phyloP scores from a whole-genome alignment of 2,797 vertebrate genomes.

The Acipenser ruthenus region DNA sequence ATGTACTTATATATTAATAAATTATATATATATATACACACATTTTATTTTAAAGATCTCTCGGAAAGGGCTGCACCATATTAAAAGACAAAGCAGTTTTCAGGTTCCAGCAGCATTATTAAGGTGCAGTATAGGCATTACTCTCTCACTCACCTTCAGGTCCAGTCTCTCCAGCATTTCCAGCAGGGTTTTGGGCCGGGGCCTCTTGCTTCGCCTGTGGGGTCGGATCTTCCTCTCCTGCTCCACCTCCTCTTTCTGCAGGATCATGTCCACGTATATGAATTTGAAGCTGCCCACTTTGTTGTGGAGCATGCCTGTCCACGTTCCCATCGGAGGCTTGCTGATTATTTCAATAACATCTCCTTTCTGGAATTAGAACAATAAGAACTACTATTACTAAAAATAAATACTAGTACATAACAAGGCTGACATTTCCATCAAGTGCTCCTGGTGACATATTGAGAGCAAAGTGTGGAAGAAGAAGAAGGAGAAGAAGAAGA shows the following conservation, averaged over 20 bases:
- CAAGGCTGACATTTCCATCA: too few relatives aligned
- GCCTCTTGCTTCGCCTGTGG: slow-evolving; percentile 47
- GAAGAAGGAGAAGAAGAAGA: too few relatives aligned
- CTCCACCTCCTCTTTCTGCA: slow-evolving; percentile 58
- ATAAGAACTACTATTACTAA: neutral
- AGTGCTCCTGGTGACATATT: too few relatives aligned
- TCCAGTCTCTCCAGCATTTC: slow-evolving; percentile 69
- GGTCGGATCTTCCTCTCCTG: slow-evolving; percentile 55
- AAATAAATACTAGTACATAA: too few relatives aligned
- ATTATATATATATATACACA: too few relatives aligned
- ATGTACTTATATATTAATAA: too few relatives aligned
- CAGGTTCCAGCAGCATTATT: too few relatives aligned
- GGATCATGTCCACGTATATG: slow-evolving; percentile 78
- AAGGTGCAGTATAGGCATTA: too few relatives aligned
- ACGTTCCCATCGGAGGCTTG: slow-evolving; percentile 88
- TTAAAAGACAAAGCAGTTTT: too few relatives aligned
- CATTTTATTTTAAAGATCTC: too few relatives aligned
- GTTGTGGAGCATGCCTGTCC: slow-evolving; percentile 83
- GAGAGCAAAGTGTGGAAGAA: too few relatives aligned
- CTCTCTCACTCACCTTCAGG: slow-evolving; percentile 67
- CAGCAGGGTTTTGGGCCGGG: slow-evolving; percentile 65
- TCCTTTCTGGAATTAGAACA: slow-evolving; percentile 63
- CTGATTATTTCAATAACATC: slow-evolving; percentile 86
- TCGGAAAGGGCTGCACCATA: too few relatives aligned
- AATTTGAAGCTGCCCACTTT: slow-evolving; percentile 90